Conservation (phyloP, 2,888 invertebrate species). For the Nomada ferruginata region DNA sequence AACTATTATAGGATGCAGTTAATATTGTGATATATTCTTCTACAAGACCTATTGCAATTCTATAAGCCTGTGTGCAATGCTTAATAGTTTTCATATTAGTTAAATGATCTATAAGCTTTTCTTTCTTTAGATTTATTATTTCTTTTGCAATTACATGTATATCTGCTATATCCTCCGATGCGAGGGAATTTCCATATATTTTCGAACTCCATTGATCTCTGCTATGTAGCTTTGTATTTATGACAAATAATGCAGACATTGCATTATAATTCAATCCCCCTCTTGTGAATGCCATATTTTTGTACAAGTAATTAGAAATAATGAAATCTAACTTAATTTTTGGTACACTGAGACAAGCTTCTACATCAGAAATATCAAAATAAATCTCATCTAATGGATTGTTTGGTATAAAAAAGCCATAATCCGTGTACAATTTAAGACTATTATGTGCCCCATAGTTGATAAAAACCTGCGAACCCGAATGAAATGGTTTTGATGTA, state of each 20-base stretch:
- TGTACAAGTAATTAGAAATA: slow-evolving; percentile 86
- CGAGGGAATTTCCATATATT: slow-evolving; percentile 74
- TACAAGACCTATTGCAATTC: slow-evolving; percentile 71
- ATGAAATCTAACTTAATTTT: slow-evolving; percentile 87
- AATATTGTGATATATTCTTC: slow-evolving; percentile 74
- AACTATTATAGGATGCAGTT: slow-evolving; percentile 44
- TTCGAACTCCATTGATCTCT: slow-evolving; percentile 71
- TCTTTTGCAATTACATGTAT: slow-evolving; percentile 64
- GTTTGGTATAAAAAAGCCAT: slow-evolving; percentile 91
- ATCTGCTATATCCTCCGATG: slow-evolving; percentile 63
- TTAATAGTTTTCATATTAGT: slow-evolving; percentile 68
- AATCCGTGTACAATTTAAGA: slow-evolving; percentile 92
- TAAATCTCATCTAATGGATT: slow-evolving; percentile 89
- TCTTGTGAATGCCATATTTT: slow-evolving; percentile 87
- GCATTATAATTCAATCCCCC: slow-evolving; percentile 89
- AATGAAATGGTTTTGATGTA: slow-evolving; percentile 85
- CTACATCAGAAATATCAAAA: slow-evolving; percentile 86
- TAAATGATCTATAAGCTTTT: slow-evolving; percentile 62
- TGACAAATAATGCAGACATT: slow-evolving; percentile 76
- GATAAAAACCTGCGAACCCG: slow-evolving; percentile 92
- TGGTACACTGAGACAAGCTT: slow-evolving; percentile 82
- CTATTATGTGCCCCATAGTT: slow-evolving; percentile 94
- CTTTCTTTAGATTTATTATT: slow-evolving; percentile 70
- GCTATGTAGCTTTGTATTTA: slow-evolving; percentile 62
- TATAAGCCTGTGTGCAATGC: slow-evolving; percentile 71